Evolutionary conservation across 2,888 invertebrate species (phyloP).

Genomic region (Anodontia alba): DNA sequence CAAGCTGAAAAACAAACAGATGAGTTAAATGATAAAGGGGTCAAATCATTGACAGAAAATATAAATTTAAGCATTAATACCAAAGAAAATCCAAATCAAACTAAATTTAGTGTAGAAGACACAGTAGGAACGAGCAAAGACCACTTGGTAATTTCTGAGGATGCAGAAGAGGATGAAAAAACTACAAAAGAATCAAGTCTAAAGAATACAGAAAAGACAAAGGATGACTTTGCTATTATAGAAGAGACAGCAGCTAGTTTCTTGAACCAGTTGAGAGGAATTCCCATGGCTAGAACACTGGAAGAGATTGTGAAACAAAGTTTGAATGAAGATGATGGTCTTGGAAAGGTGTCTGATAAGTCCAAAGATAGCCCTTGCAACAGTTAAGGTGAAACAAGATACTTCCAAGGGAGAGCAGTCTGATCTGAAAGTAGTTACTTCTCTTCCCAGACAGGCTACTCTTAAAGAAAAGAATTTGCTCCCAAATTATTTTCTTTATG

Average conservation of each 20-base stretch:
- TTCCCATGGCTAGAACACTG: conserved; percentile 18
- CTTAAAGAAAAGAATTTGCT: too few species aligned
- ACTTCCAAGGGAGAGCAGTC: too few species aligned
- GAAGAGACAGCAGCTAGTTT: background rate
- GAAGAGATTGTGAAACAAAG: conserved; percentile 33
- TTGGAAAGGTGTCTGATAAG: too few species aligned
- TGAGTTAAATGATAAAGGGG: background rate
- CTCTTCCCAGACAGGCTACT: too few species aligned
- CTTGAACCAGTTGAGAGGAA: background rate
- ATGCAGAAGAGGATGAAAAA: background rate
- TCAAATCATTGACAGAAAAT: too few species aligned
- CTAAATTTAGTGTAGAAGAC: background rate
- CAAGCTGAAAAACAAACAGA: background rate
- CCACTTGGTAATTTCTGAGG: too few species aligned
- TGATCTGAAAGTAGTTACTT: too few species aligned
- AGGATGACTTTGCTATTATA: background rate
- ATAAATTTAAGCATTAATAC: background rate
- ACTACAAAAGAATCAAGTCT: background rate
- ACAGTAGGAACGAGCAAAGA: background rate
- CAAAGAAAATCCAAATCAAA: background rate
- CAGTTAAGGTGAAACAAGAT: too few species aligned
- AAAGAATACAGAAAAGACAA: background rate
- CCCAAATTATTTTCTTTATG: too few species aligned
- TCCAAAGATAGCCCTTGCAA: too few species aligned
- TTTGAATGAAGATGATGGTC: conserved; percentile 17